Base-by-base conservation (phyloP, 2,888 invertebrate species). In the Serrognathus titanus region DNA sequence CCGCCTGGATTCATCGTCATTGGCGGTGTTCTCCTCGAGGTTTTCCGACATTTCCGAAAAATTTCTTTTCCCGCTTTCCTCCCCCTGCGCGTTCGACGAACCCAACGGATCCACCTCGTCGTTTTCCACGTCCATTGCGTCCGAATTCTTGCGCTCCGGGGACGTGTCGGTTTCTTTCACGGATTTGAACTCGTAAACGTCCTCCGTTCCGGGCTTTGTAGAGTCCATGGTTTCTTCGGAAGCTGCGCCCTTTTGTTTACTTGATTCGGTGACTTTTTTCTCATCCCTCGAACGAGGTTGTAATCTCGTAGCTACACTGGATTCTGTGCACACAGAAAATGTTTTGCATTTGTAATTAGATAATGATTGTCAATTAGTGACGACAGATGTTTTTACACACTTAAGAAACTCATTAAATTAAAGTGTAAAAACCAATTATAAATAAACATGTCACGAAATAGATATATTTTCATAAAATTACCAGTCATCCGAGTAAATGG, bases 1-100 rank as follows among this genome's bases (percentile, higher is more conserved):
- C 53, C 86, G 82, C 63, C 87, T 86, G 39, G 80, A 81, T 52
- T 87, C 87, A 11, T 89, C 88, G 64, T 92, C 92, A 43, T 87
- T 86, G 63, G 89, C 89, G 35, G 81, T 79, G 4, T 68, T 67
- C 3, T 82, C 78, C 8, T 84, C 85, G 10, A 75, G 71, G 46
- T 79, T 80, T 13, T 86, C 86, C 53, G 59, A 55, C 40, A 70
- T 75, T 35, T 86, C 87, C 37, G 82, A 84, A 69, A 79, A 72
- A 59, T 79, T 79, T 31, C 80, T 75, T 70, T 77, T 73, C 6
- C 66, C 57, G 16, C 66, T 66, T 66, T 68, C 69, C 50, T 60
- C 53, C 6, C 63, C 50, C 36, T 60, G 60, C 39, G 62, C 56
- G 48, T 54, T 61, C 20, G 41, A 51, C 4, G 66, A 56, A 16